Base-by-base conservation (phyloP, 1,140 invertebrate species). In the Centruroides sculpturatus region DNA sequence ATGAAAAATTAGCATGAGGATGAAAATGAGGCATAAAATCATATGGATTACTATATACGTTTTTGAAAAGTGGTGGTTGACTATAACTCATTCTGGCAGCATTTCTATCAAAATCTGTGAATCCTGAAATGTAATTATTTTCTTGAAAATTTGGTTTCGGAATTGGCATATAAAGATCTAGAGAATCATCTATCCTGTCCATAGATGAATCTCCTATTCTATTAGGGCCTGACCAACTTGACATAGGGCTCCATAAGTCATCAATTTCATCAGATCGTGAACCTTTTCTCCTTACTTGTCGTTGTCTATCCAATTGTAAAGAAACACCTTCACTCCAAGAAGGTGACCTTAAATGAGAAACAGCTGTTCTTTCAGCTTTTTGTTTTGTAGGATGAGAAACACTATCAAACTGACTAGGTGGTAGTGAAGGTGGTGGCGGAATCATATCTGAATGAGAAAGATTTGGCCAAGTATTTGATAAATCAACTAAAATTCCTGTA, bases 381-480 rank as follows among this genome's bases (percentile, higher is more conserved):
- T 58, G 59, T 12, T 47, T 63, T 63, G 46, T 36, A n/a, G 35
- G 12, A 34, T 13, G 35, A 34, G n/a, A 13, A 56, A 47, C n/a
- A 34, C 55, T 56, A 34, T 34, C 34, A 47, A 23, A 56, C 55
- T 13, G 55, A 47, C 55, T 56, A 47, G 55, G 35, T 41, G 41
- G 41, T 41, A 41, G 8, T 23, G 23, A 23, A 6, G 41, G 41
- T 6, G 41, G 41, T 41, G 50, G 23, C 10, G 23, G 23, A 51
- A 34, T n/a, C 5, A 51, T 51, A 51, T n/a, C 12, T 5, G 50
- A 34, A n/a, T 34, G 49, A 34, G 41, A 53, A 49, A 46, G 46
- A 59, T 58, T 63, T 8, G 62, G 58, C 62, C 62, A 63, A 34
- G 63, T 64, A 23, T 61, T 61, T 5, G 60, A 64, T 48, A 64